phyloP scores from a whole-genome alignment of 30 jellyfish, hydroid and myxozoan species.

The Aurelia aurita region DNA sequence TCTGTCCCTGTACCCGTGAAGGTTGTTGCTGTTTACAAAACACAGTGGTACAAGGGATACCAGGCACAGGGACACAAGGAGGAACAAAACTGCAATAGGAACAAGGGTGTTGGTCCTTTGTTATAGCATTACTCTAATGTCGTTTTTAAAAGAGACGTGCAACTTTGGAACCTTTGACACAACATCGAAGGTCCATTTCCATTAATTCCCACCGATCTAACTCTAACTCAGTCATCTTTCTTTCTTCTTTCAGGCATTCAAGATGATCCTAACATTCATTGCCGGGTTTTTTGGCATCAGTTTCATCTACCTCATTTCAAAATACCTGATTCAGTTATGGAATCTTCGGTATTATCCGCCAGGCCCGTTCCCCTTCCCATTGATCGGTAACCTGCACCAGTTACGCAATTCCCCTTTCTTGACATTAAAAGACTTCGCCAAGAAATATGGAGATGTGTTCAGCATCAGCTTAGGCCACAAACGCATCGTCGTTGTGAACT shows the following conservation, averaged over 20 bases:
- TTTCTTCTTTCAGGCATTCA: background rate
- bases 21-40: too few species aligned
- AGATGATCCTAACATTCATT: conserved; percentile 22
- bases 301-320: conserved; percentile 13
- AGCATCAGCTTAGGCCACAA: conserved; percentile 77
- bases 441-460: conserved; percentile 78
- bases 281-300: conserved; percentile 23
- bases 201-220: too few species aligned
- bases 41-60: too few species aligned
- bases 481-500: conserved; percentile 77
- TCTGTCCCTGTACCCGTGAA: too few species aligned
- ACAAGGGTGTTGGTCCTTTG: too few species aligned
- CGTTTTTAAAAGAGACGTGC: too few species aligned
- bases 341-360: conserved; percentile 70
- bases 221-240: too few species aligned
- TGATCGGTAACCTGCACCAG: conserved; percentile 81
- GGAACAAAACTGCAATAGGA: too few species aligned
- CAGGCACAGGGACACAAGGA: too few species aligned
- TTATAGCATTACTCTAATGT: too few species aligned
- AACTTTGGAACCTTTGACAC: too few species aligned
- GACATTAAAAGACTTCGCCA: conserved; percentile 40
- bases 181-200: too few species aligned
- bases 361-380: conserved; percentile 89
- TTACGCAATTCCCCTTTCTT: conserved; percentile 41
- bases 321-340: conserved; percentile 59